Evolutionary conservation across 2,797 vertebrate genomes (phyloP).

Genomic region (Betta splendens): DNA sequence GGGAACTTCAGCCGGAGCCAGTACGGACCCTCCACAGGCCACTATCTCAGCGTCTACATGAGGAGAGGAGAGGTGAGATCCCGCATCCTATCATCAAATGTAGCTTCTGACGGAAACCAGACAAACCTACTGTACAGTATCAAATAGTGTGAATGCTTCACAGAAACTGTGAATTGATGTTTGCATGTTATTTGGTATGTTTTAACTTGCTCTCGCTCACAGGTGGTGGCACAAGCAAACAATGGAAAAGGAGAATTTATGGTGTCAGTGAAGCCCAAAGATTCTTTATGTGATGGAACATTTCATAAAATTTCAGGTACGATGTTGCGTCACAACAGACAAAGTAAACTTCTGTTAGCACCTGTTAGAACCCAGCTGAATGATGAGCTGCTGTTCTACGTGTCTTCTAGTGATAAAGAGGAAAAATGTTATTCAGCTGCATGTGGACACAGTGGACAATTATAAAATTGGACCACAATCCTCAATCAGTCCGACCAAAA

Average conservation of each 20-base stretch:
- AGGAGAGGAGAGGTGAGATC: conserved; percentile 86
- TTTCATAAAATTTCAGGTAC: conserved; percentile 92
- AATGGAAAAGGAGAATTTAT: conserved; percentile 83
- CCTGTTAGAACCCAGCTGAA: too few relatives aligned
- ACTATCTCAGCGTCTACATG: conserved; percentile 86
- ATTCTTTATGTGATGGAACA: conserved; percentile 84
- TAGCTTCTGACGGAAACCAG: neutral
- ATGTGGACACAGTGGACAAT: conserved; percentile 83
- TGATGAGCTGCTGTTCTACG: neutral
- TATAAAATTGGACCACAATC: conserved; percentile 77
- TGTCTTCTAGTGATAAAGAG: conserved; percentile 83
- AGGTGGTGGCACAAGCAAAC: conserved; percentile 86
- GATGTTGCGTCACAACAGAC: neutral
- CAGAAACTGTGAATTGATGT: too few relatives aligned
- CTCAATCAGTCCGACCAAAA: conserved; percentile 62
- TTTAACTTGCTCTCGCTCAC: conserved; percentile 41
- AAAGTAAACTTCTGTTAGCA: neutral
- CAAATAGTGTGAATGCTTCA: too few relatives aligned
- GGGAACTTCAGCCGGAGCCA: conserved; percentile 68
- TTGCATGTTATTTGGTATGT: neutral
- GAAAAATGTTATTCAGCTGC: conserved; percentile 83
- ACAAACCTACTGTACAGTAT: neutral
- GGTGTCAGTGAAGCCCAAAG: conserved; percentile 83
- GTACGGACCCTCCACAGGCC: conserved; percentile 35
- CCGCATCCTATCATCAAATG: neutral